Conservation (phyloP, 2,113 vertebrate species). For the Ascaphus truei region DNA sequence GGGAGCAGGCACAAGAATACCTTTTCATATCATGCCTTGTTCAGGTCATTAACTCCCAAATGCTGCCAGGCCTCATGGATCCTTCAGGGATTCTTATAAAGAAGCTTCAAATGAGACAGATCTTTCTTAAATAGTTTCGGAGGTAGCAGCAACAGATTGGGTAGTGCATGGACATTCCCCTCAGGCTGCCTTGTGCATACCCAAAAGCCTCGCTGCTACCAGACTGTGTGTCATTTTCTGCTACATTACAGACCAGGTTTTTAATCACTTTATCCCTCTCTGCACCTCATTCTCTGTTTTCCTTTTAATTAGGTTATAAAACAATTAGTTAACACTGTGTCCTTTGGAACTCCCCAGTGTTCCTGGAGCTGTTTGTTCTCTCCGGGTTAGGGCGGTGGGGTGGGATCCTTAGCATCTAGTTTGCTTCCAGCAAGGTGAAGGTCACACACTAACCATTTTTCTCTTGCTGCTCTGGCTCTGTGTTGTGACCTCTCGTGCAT, state of each 20-base stretch:
- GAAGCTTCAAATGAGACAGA: not conserved
- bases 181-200: not conserved
- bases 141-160: constrained; percentile 12
- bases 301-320: constrained; percentile 73
- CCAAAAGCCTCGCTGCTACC: not conserved
- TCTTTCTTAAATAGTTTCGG: not conserved
- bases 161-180: not conserved
- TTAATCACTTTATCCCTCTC: constrained; percentile 56
- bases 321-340: constrained; percentile 67
- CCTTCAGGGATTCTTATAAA: not conserved
- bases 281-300: constrained; percentile 60
- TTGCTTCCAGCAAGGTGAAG: constrained; percentile 69
- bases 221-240: not conserved
- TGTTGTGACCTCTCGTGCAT: constrained; percentile 66
- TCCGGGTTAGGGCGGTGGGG: constrained; percentile 40
- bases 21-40: too few species aligned
- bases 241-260: too few species aligned
- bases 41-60: constrained; percentile 16
- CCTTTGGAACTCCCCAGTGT: constrained; percentile 48
- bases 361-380: constrained; percentile 63
- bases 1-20: too few species aligned
- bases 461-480: constrained; percentile 58
- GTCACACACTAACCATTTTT: constrained; percentile 67
- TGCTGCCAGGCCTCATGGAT: constrained; percentile 20
- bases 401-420: constrained; percentile 48